These are phyloP conservation scores for Tethya wilhelma DNA, from an alignment of 37 sponge, comb jelly and placozoan species.

Conservation along the genomic window DNA sequence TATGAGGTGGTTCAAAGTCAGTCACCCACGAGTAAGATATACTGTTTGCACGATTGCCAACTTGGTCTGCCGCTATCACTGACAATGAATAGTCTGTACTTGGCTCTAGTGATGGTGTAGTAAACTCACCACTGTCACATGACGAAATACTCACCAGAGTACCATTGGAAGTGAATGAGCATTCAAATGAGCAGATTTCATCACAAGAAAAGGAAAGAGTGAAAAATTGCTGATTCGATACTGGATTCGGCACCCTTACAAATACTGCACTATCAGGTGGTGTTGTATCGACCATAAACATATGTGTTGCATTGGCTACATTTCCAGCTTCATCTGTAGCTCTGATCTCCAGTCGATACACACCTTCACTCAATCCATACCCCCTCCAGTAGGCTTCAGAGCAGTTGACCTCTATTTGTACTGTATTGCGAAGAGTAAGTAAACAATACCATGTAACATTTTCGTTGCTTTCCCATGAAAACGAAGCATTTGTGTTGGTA, in stretches of 20 bases:
- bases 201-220: slow-evolving; percentile 9
- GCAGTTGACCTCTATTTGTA: slow-evolving; percentile 12
- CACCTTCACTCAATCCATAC: slow-evolving; percentile 17
- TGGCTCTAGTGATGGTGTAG: slow-evolving; percentile 4
- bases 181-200: slow-evolving; percentile 26
- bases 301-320: slow-evolving; percentile 16
- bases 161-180: background rate
- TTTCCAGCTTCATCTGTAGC: slow-evolving; percentile 42
- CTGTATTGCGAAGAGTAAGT: background rate
- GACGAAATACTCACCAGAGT: background rate
- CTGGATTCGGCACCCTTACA: background rate
- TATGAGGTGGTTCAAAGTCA: slow-evolving; percentile 21
- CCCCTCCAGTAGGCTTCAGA: slow-evolving; percentile 37
- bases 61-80: slow-evolving; percentile 36
- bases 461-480: slow-evolving; percentile 35
- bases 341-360: background rate
- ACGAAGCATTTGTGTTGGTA: slow-evolving; percentile 22
- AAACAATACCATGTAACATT: slow-evolving; percentile 28
- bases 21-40: slow-evolving; percentile 24
- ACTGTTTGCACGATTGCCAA: slow-evolving; percentile 31
- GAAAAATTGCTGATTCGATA: slow-evolving; percentile 14
- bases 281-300: slow-evolving; percentile 31
- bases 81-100: slow-evolving; percentile 1
- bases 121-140: slow-evolving; percentile 11
- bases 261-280: slow-evolving; percentile 18